Conservation (phyloP, 2,797 vertebrate genomes). For the Cyprinodon diabolis region DNA sequence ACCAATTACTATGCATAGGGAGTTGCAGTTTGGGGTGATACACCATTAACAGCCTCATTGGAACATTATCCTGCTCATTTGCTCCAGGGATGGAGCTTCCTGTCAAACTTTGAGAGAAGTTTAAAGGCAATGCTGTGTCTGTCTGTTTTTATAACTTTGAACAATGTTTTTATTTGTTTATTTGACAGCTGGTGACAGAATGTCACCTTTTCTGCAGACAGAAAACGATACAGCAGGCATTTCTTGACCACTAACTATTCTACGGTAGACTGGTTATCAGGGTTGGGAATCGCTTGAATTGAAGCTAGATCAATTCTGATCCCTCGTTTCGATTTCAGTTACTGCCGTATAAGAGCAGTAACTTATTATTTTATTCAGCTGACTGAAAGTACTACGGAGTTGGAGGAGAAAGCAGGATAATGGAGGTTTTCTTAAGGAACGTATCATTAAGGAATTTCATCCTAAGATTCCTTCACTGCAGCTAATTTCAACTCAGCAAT, state of each 20-base stretch:
- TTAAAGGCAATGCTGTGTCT: constrained; percentile 26
- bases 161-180: constrained; percentile 10
- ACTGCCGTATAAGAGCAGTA: no score
- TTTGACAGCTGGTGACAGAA: constrained; percentile 31
- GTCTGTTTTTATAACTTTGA: not conserved
- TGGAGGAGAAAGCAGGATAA: no score
- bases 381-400: no score
- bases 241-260: not conserved
- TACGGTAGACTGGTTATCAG: constrained; percentile 1
- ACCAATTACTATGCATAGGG: constrained; percentile 7
- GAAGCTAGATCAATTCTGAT: no score
- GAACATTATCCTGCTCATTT: constrained; percentile 22
- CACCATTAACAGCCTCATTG: constrained; percentile 15
- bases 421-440: no score
- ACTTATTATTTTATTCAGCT: no score
- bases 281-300: no score
- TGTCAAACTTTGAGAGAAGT: constrained; percentile 26
- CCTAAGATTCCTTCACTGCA: no score
- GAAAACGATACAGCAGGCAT: not conserved
- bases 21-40: not conserved
- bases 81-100: constrained; percentile 17
- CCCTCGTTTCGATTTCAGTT: no score
- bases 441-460: no score
- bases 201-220: not conserved
- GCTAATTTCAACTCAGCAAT: no score